Percentiles rank a stretch among this genome's conserved stretches.
Evolutionary conservation across 2,797 vertebrate species (phyloP).

Genomic region (Agapornis canus): DNA sequence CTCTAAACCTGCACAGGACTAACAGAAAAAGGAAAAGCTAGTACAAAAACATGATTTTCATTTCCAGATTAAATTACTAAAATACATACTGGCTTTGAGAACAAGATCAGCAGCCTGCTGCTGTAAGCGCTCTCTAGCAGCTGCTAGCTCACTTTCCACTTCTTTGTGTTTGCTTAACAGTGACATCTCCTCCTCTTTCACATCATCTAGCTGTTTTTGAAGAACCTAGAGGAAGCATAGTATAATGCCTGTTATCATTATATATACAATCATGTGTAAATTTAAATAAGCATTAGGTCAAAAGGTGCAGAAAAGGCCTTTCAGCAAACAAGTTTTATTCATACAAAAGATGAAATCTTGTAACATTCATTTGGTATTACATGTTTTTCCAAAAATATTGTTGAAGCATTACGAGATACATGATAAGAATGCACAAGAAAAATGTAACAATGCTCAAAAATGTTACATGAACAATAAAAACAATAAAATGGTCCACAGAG

Average conservation of each 20-base stretch:
- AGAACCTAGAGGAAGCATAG: constrained; percentile 83
- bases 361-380: not conserved
- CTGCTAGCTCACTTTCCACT: constrained; percentile 93
- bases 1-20: not conserved
- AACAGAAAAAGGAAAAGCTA: not conserved
- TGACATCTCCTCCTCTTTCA: constrained; percentile 92
- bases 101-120: constrained; percentile 97
- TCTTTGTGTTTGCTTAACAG: constrained; percentile 95
- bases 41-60: not conserved
- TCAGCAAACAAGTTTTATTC: not conserved
- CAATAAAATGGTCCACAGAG: not conserved
- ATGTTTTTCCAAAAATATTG: not conserved
- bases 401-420: not conserved
- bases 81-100: constrained; percentile 96
- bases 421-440: not conserved
- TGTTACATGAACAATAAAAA: not conserved
- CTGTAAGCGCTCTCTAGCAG: constrained; percentile 91
- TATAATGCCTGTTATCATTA: constrained; percentile 18
- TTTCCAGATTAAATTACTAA: constrained; percentile 30
- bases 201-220: constrained; percentile 93
- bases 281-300: not conserved
- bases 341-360: not conserved
- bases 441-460: not conserved
- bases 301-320: not conserved
- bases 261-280: not conserved